These are phyloP conservation scores for Centropyge bicolor DNA, from an alignment of 2,797 vertebrate genomes.

Conservation along the genomic window DNA sequence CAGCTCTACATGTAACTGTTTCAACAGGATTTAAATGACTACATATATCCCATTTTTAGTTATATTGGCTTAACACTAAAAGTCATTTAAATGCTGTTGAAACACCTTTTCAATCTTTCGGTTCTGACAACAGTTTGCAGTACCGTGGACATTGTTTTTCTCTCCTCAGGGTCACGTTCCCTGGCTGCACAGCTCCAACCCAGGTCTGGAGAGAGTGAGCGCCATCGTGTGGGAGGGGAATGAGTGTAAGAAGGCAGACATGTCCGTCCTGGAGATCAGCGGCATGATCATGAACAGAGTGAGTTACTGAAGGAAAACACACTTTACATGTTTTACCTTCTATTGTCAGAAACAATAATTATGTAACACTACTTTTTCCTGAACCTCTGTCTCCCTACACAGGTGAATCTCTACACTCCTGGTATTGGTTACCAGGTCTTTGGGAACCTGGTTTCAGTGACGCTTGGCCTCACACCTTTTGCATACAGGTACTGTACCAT, in stretches of 20 bases:
- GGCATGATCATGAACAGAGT: slow-evolving; percentile 99
- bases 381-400: slow-evolving; percentile 22
- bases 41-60: too few species aligned
- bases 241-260: slow-evolving; percentile 99
- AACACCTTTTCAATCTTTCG: neutral
- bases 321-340: neutral
- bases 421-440: slow-evolving; percentile 98
- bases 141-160: neutral
- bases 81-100: neutral
- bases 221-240: slow-evolving; percentile 99
- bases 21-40: neutral
- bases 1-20: neutral
- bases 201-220: slow-evolving; percentile 96
- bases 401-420: slow-evolving; percentile 95
- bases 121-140: too few species aligned
- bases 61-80: neutral
- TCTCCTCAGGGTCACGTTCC: slow-evolving; percentile 90
- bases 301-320: slow-evolving; percentile 59
- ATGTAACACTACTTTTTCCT: neutral
- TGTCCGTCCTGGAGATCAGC: slow-evolving; percentile 99
- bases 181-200: slow-evolving; percentile 96
- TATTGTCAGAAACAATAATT: too few species aligned
- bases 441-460: slow-evolving; percentile 92
- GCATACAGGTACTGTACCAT: slow-evolving; percentile 77
- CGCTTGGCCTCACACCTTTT: slow-evolving; percentile 94